These are phyloP conservation scores for Platycheirus albimanus DNA, from an alignment of 2,888 invertebrate genomes.

Conservation along the genomic window DNA sequence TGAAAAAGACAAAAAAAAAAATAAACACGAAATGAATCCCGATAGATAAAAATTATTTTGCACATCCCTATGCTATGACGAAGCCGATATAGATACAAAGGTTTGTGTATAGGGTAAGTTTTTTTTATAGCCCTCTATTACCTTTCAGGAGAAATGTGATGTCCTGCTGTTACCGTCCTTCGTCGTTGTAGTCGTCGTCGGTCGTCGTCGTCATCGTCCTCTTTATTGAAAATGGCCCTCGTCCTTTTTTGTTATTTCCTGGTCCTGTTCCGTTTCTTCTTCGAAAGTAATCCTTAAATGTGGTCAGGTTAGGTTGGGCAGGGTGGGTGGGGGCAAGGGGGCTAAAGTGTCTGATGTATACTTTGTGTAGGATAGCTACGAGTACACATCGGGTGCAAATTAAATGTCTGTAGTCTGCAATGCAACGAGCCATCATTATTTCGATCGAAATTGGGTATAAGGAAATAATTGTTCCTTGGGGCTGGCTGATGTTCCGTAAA, in stretches of 20 bases:
- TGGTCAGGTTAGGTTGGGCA: conserved; percentile 54
- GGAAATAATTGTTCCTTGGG: conserved; percentile 68
- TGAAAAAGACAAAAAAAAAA: conserved; percentile 1
- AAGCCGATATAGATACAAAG: too few species aligned
- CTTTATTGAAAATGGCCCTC: conserved; percentile 25
- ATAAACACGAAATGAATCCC: conserved; percentile 14
- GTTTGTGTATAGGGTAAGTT: background rate
- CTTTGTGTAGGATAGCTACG: conserved; percentile 20
- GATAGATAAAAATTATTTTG: conserved; percentile 32
- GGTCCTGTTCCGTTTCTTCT: conserved; percentile 1
- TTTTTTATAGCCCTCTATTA: conserved; percentile 29
- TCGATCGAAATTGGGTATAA: conserved; percentile 70
- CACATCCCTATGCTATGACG: conserved; percentile 26
- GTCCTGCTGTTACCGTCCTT: conserved; percentile 29
- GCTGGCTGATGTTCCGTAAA: conserved; percentile 37
- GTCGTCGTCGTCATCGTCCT: conserved; percentile 2
- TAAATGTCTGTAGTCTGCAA: conserved; percentile 63
- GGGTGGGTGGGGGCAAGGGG: background rate
- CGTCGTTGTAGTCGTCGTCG: too few species aligned
- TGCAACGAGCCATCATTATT: conserved; percentile 64
- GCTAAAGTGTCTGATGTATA: conserved; percentile 24
- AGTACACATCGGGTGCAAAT: conserved; percentile 68
- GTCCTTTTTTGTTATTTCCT: conserved; percentile 3
- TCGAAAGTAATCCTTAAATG: conserved; percentile 68
- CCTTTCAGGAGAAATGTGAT: conserved; percentile 41